A percentile compares a stretch with the other conserved stretches of the same genome.
Evolutionary conservation across 2,888 invertebrate species (phyloP).

Genomic region (Andrena trimmerana): DNA sequence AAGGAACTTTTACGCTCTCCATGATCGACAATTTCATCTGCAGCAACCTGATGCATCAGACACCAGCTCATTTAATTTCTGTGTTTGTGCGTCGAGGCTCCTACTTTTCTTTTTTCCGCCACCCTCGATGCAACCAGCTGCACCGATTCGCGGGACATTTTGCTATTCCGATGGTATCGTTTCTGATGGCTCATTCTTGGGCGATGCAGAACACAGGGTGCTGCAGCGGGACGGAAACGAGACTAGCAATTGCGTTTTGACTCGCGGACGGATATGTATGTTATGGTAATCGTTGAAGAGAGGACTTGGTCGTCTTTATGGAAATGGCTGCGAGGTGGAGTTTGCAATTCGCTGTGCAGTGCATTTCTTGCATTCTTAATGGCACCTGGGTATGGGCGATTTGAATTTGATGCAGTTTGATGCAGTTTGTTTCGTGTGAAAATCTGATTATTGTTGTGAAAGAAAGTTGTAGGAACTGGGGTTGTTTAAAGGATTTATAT

Average conservation of each 20-base stretch:
- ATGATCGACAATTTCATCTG: no score
- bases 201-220: background rate
- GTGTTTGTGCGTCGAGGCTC: conserved; percentile 1
- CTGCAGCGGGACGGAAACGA: background rate
- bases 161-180: conserved; percentile 37
- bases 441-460: background rate
- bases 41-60: background rate
- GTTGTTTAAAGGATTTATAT: no score
- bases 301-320: background rate
- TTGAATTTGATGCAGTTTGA: background rate
- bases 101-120: background rate
- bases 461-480: background rate
- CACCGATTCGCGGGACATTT: conserved; percentile 9
- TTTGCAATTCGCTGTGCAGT: background rate
- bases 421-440: background rate
- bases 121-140: background rate
- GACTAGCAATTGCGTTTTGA: background rate
- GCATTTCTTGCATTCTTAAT: conserved; percentile 4
- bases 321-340: background rate
- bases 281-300: no score
- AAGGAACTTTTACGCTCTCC: no score
- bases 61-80: conserved; percentile 23
- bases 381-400: background rate
- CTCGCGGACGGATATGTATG: background rate
- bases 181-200: background rate